Evolutionary conservation across 2,888 invertebrate genomes (phyloP).

Genomic region (Chrysotoxum bicinctum): DNA sequence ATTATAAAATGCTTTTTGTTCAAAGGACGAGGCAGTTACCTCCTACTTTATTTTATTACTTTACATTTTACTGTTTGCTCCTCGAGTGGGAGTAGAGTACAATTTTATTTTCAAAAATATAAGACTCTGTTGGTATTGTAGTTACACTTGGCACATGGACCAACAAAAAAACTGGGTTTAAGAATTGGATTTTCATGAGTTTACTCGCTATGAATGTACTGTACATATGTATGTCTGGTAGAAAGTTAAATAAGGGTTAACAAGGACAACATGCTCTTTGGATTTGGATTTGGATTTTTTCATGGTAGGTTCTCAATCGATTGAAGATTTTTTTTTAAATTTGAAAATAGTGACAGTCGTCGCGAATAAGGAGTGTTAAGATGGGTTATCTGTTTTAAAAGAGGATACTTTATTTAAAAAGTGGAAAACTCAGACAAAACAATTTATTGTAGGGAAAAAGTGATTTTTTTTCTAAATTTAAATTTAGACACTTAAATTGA

Average conservation of each 20-base stretch:
- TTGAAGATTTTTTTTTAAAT: slow-evolving; percentile 5
- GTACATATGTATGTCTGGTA: neutral
- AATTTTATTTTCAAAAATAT: slow-evolving; percentile 10
- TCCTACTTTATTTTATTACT: slow-evolving; percentile 36
- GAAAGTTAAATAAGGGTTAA: no score
- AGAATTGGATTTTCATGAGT: neutral
- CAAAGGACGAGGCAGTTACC: slow-evolving; percentile 17
- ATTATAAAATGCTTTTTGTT: neutral
- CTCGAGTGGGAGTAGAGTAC: neutral
- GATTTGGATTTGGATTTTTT: neutral
- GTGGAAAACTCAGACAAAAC: neutral
- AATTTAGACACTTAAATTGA: neutral
- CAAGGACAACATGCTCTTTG: neutral
- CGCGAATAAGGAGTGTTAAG: slow-evolving; percentile 1
- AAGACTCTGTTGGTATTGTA: neutral
- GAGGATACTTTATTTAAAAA: neutral
- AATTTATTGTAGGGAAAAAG: neutral
- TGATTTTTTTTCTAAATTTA: neutral
- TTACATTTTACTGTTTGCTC: slow-evolving; percentile 9
- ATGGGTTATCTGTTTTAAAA: slow-evolving; percentile 9
- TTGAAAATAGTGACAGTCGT: slow-evolving; percentile 24
- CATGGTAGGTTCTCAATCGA: slow-evolving; percentile 6
- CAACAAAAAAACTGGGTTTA: neutral
- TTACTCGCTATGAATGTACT: neutral
- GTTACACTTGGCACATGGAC: neutral